phyloP scores from a whole-genome alignment of 2,797 vertebrate species.

The Bryconaethiops microstoma region DNA sequence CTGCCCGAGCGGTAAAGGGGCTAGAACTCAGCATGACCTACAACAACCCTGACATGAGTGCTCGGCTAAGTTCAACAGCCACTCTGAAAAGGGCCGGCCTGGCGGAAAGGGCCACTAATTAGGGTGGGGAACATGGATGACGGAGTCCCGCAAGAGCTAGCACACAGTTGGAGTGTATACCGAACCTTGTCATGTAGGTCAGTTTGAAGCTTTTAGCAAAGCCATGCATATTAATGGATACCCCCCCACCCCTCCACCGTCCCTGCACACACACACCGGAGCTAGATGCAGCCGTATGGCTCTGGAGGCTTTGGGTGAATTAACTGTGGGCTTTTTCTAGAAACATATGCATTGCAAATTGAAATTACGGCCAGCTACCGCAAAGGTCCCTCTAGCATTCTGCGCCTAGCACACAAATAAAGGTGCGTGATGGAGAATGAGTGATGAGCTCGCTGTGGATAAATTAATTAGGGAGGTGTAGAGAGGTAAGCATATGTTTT shows the following conservation, averaged over 20 bases:
- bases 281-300: slow-evolving; percentile 56
- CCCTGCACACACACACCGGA: slow-evolving; percentile 22
- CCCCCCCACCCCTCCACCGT: slow-evolving; percentile 5
- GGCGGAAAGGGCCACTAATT: slow-evolving; percentile 69
- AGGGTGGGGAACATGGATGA: slow-evolving; percentile 67
- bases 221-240: slow-evolving; percentile 77
- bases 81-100: slow-evolving; percentile 64
- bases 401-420: slow-evolving; percentile 59
- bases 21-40: slow-evolving; percentile 62
- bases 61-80: slow-evolving; percentile 70
- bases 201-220: slow-evolving; percentile 75
- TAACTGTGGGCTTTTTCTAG: slow-evolving; percentile 70
- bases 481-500: slow-evolving; percentile 50
- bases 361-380: slow-evolving; percentile 68
- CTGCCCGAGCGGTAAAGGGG: slow-evolving; percentile 62
- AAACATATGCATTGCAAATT: slow-evolving; percentile 82
- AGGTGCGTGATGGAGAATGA: slow-evolving; percentile 50
- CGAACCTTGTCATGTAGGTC: slow-evolving; percentile 81
- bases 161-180: slow-evolving; percentile 74
- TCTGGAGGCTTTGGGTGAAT: slow-evolving; percentile 63
- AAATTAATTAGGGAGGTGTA: slow-evolving; percentile 55
- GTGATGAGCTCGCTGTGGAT: slow-evolving; percentile 49
- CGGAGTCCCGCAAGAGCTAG: slow-evolving; percentile 68
- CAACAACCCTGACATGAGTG: slow-evolving; percentile 61
- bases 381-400: slow-evolving; percentile 61